Percentiles rank a stretch among this genome's conserved stretches.
Conservation (phyloP, 2,888 invertebrate genomes). For the Scaptomyza tumidula region DNA sequence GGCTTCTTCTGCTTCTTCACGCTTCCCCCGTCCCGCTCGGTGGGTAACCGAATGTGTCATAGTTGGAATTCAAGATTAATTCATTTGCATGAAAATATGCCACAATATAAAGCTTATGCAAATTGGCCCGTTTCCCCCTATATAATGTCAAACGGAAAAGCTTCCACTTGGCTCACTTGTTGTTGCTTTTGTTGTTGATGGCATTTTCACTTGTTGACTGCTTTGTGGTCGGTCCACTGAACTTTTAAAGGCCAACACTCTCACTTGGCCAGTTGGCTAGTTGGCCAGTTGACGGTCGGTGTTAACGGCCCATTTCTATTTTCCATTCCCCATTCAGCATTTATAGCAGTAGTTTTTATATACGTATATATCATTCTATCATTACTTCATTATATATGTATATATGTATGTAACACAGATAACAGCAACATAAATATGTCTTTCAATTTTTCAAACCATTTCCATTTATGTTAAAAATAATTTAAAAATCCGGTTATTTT, state of each 20-base stretch:
- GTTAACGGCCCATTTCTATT: constrained; percentile 8
- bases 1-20: background rate
- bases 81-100: constrained; percentile 2
- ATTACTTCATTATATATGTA: constrained; percentile 38
- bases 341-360: constrained; percentile 41
- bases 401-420: constrained; percentile 39
- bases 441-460: constrained; percentile 1
- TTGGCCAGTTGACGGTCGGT: background rate
- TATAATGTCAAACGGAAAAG: constrained; percentile 4
- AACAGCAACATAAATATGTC: background rate
- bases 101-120: background rate
- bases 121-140: background rate
- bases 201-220: constrained; percentile 7
- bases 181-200: no score
- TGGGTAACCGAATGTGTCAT: background rate
- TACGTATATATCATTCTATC: background rate
- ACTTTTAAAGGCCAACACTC: constrained; percentile 18
- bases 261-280: background rate
- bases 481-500: no score
- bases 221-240: constrained; percentile 22
- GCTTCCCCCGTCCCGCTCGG: no score
- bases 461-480: background rate
- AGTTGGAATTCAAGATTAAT: background rate
- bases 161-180: constrained; percentile 20
- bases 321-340: constrained; percentile 26